Evolutionary conservation across 1,140 invertebrate genomes (phyloP).

Genomic region (Chironomus striatipennis): DNA sequence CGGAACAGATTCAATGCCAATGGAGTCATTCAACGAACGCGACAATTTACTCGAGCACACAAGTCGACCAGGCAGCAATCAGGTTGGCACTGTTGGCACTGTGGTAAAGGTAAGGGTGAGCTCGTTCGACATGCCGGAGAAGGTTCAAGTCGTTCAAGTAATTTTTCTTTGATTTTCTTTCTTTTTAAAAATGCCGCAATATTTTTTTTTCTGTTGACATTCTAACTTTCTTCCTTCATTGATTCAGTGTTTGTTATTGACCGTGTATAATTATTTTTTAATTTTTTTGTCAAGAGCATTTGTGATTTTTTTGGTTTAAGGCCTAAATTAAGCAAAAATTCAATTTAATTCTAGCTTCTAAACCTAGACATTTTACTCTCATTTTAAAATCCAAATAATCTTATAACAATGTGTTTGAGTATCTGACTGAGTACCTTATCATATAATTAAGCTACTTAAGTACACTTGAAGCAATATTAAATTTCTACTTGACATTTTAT

Average conservation of each 20-base stretch:
- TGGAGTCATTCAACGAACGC: conserved; percentile 42
- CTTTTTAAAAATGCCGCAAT: conserved; percentile 17
- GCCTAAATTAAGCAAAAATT: too few species aligned
- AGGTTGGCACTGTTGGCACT: conserved; percentile 75
- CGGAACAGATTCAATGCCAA: conserved; percentile 43
- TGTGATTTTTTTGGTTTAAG: too few species aligned
- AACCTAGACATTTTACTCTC: too few species aligned
- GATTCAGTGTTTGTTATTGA: background rate
- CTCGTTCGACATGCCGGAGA: conserved; percentile 33
- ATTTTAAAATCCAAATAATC: too few species aligned
- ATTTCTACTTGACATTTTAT: too few species aligned
- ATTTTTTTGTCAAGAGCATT: too few species aligned
- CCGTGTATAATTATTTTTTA: background rate
- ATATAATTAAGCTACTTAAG: too few species aligned
- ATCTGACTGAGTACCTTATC: too few species aligned
- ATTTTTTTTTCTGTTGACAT: too few species aligned
- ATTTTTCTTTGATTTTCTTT: conserved; percentile 21
- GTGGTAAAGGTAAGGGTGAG: conserved; percentile 65
- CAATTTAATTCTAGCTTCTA: too few species aligned
- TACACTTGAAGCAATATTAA: too few species aligned
- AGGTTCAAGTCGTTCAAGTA: conserved; percentile 21
- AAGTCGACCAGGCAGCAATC: conserved; percentile 49
- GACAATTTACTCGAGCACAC: conserved; percentile 49
- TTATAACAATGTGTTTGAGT: too few species aligned
- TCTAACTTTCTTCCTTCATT: background rate